These are phyloP conservation scores for Pomatostomus ruficeps DNA, from an alignment of 2,113 vertebrate species.

Conservation along the genomic window DNA sequence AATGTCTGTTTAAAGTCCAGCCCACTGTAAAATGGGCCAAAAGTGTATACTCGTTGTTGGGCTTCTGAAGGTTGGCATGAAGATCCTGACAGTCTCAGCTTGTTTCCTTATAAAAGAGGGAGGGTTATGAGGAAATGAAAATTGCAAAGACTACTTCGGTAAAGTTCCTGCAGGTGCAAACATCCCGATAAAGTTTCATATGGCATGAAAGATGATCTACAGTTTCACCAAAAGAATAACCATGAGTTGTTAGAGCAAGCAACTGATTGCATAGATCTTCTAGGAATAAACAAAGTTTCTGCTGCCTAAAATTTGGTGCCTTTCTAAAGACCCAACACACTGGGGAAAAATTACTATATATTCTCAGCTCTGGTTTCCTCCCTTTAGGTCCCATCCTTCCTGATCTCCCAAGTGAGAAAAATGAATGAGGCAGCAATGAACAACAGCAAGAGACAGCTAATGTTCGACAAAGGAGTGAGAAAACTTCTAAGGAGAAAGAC, in stretches of 20 bases:
- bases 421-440: slow-evolving; percentile 84
- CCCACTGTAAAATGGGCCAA: background rate
- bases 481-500: slow-evolving; percentile 82
- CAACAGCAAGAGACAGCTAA: slow-evolving; percentile 76
- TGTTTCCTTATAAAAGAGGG: background rate
- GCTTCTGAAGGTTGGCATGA: background rate
- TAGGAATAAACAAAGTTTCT: background rate
- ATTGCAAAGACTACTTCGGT: background rate
- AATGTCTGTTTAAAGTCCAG: background rate
- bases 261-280: background rate
- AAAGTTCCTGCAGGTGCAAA: background rate
- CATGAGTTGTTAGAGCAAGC: background rate
- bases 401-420: slow-evolving; percentile 89
- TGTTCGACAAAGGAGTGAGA: slow-evolving; percentile 76
- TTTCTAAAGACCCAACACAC: background rate
- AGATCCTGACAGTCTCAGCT: background rate
- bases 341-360: background rate
- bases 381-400: slow-evolving; percentile 85
- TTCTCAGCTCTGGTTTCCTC: background rate
- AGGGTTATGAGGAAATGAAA: background rate
- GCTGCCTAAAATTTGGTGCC: background rate
- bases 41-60: background rate
- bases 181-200: background rate
- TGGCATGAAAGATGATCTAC: background rate
- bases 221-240: background rate